Evolutionary conservation across 1,140 invertebrate genomes (phyloP).

Genomic region (Coboldia fuscipes): DNA sequence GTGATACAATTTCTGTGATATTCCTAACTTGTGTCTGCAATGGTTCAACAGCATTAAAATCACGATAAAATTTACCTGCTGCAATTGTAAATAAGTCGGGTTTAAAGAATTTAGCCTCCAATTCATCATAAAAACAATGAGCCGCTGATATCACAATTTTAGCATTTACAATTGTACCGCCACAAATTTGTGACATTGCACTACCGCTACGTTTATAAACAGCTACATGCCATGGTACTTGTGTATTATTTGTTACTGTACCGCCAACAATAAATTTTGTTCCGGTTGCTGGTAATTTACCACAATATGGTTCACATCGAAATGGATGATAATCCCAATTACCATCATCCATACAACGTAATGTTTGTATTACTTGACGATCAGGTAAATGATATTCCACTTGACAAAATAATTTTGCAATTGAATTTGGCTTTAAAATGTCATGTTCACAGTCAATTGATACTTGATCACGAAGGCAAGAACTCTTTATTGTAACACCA

Average conservation of each 20-base stretch:
- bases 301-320: slow-evolving; percentile 11
- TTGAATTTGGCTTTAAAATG: background rate
- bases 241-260: slow-evolving; percentile 8
- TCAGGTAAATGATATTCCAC: background rate
- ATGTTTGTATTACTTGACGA: background rate
- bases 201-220: slow-evolving; percentile 19
- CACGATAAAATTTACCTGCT: slow-evolving; percentile 21
- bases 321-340: slow-evolving; percentile 8
- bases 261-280: slow-evolving; percentile 9
- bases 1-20: slow-evolving; percentile 5
- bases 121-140: slow-evolving; percentile 24
- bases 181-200: slow-evolving; percentile 23
- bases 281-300: slow-evolving; percentile 9
- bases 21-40: background rate
- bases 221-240: slow-evolving; percentile 31
- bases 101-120: slow-evolving; percentile 6
- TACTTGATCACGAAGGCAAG: background rate
- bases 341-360: slow-evolving; percentile 7
- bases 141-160: slow-evolving; percentile 19
- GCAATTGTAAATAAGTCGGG: slow-evolving; percentile 15
- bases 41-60: slow-evolving; percentile 1
- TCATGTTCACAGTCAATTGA: background rate
- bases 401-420: background rate
- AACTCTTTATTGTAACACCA: background rate
- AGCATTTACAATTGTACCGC: slow-evolving; percentile 22